These are phyloP conservation scores for Physocephala rufipes DNA, from an alignment of 2,888 invertebrate species.

Conservation along the genomic window DNA sequence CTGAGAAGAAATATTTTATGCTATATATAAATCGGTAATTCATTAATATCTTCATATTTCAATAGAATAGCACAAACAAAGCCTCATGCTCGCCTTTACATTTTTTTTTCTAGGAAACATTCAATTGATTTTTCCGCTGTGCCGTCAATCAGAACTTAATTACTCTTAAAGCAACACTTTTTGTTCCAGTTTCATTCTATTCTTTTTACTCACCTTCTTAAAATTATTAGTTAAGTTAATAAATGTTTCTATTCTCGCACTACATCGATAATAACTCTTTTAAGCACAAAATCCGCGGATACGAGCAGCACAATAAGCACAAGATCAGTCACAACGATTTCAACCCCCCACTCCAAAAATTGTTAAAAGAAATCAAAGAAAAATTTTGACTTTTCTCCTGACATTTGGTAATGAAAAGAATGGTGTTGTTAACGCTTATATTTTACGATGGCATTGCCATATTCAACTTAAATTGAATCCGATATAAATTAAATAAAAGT, in stretches of 20 bases:
- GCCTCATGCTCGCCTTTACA: background rate
- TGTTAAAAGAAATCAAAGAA: background rate
- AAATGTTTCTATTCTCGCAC: background rate
- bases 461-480: background rate
- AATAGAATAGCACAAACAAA: too few species aligned
- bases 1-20: too few species aligned
- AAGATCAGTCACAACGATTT: background rate
- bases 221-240: background rate
- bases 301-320: too few species aligned
- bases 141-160: background rate
- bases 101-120: background rate
- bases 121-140: conserved; percentile 1
- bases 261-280: background rate
- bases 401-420: background rate
- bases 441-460: background rate
- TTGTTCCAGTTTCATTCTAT: background rate
- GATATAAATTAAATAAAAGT: too few species aligned
- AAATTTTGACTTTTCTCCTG: background rate
- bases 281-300: background rate
- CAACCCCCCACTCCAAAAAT: background rate
- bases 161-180: background rate
- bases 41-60: too few species aligned
- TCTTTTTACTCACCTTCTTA: background rate
- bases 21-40: too few species aligned
- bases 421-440: background rate